A percentile compares a stretch with the other conserved stretches of the same genome.
Conservation (phyloP, 2,113 vertebrate species). For the Rhea pennata region DNA sequence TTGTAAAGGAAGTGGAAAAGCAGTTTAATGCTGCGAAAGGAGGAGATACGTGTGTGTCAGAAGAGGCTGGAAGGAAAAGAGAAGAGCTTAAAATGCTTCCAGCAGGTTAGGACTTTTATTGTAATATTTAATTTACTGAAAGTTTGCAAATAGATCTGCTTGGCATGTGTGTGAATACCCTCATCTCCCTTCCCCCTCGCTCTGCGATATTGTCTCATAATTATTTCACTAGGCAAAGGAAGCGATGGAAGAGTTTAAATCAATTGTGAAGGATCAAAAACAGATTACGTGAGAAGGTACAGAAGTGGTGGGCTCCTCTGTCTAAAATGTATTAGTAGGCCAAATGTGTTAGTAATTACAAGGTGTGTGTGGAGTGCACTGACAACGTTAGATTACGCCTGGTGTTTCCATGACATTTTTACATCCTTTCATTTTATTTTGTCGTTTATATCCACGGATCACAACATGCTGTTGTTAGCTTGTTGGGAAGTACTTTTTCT, state of each 20-base stretch:
- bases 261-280: constrained; percentile 64
- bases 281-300: constrained; percentile 30
- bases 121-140: neutral
- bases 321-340: neutral
- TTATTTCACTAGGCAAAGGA: constrained; percentile 58
- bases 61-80: constrained; percentile 74
- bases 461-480: constrained; percentile 28
- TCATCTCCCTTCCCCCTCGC: neutral
- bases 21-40: constrained; percentile 82
- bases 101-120: constrained; percentile 80
- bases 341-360: constrained; percentile 74
- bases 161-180: constrained; percentile 1
- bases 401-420: constrained; percentile 71
- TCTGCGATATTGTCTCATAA: neutral
- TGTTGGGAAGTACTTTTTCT: constrained; percentile 18
- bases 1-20: constrained; percentile 81
- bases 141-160: constrained; percentile 3
- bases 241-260: constrained; percentile 52
- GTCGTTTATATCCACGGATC: constrained; percentile 61
- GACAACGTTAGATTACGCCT: constrained; percentile 58
- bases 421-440: constrained; percentile 72
- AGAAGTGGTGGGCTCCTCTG: neutral
- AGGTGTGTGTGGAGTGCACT: constrained; percentile 66
- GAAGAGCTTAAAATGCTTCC: constrained; percentile 84
- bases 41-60: constrained; percentile 75